These are phyloP conservation scores for Labrus mixtus DNA, from an alignment of 2,113 vertebrate species.

Conservation along the genomic window DNA sequence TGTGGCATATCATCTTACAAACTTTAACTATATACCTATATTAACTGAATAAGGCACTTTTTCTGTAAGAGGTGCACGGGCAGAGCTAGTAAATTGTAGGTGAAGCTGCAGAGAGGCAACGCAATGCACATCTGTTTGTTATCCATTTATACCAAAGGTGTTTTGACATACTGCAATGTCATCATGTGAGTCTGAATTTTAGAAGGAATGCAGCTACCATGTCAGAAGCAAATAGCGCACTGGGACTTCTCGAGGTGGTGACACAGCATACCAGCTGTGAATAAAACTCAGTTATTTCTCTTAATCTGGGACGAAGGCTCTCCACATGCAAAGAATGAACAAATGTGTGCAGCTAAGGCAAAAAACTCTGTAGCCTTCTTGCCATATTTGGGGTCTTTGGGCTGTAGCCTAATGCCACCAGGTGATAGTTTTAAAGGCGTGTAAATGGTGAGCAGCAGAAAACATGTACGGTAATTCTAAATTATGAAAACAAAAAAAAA, in stretches of 20 bases:
- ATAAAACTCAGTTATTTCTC: conserved; percentile 35
- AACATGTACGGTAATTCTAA: conserved; percentile 32
- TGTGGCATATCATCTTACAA: conserved; percentile 45
- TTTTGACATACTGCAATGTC: conserved; percentile 34
- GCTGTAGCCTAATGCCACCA: conserved; percentile 71
- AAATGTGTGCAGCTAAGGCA: conserved; percentile 55
- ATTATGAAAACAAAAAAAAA: conserved; percentile 41
- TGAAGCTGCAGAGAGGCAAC: conserved; percentile 37
- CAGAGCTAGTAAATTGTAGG: conserved; percentile 45
- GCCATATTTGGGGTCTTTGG: conserved; percentile 69
- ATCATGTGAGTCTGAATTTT: conserved; percentile 48
- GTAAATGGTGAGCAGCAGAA: conserved; percentile 63
- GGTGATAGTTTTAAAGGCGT: conserved; percentile 62
- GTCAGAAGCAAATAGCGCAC: neutral
- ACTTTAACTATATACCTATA: conserved; percentile 46
- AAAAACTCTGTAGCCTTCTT: conserved; percentile 37
- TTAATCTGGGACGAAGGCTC: conserved; percentile 32
- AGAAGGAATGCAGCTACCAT: conserved; percentile 53
- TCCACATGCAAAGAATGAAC: conserved; percentile 46
- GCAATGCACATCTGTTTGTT: conserved; percentile 51
- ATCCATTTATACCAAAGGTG: conserved; percentile 46
- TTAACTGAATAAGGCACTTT: conserved; percentile 83
- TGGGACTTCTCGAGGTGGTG: conserved; percentile 16
- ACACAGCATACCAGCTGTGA: conserved; percentile 23
- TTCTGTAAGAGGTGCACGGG: conserved; percentile 70